Evolutionary conservation across 2,888 invertebrate genomes (phyloP).

Genomic region (Himalopsyche japonica): DNA sequence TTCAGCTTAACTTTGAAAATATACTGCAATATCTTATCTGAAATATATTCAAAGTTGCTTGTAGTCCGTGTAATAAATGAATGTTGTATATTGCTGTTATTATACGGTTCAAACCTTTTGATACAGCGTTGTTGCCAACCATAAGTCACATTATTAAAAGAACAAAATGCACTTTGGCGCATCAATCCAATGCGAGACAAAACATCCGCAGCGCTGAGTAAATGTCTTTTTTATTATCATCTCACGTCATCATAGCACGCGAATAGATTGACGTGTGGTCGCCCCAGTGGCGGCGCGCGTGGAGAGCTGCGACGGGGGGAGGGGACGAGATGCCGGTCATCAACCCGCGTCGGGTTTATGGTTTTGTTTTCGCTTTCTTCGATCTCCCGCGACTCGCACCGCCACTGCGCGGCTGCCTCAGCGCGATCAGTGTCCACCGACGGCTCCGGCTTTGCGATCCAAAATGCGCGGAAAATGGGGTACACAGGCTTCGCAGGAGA

Average conservation of each 20-base stretch:
- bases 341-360: conserved; percentile 35
- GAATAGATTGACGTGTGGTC: conserved; percentile 1
- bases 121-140: background rate
- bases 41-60: too few relatives aligned
- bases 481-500: too few relatives aligned
- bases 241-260: background rate
- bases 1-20: too few relatives aligned
- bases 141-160: background rate
- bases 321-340: conserved; percentile 24
- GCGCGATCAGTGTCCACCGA: background rate
- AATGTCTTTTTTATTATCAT: background rate
- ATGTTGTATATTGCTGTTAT: background rate
- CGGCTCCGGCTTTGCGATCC: background rate
- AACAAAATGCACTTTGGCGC: background rate
- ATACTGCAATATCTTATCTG: too few relatives aligned
- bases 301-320: background rate
- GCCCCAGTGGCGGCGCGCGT: background rate
- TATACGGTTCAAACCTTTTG: background rate
- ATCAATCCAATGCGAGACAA: background rate
- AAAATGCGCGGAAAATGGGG: too few relatives aligned
- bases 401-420: conserved; percentile 9
- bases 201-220: background rate
- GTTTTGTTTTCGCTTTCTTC: conserved; percentile 47
- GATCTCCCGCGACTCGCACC: conserved; percentile 38
- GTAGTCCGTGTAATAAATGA: too few relatives aligned